Conservation (phyloP, 1,140 invertebrate genomes). For the Drosophila pectinifera region DNA sequence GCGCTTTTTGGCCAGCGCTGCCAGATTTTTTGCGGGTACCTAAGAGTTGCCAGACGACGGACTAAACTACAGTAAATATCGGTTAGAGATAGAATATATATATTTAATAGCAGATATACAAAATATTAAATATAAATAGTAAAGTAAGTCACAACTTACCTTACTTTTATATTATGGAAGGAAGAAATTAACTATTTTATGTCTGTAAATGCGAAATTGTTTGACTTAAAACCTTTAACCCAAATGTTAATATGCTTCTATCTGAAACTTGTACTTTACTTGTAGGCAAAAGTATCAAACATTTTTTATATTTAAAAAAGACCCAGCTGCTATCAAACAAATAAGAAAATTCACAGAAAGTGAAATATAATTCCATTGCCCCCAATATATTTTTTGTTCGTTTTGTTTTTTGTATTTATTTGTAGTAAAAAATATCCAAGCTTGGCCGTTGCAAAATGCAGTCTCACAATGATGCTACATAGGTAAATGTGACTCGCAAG, state of each 20-base stretch:
- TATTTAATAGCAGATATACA: background rate
- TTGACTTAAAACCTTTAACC: no score
- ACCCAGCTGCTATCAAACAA: no score
- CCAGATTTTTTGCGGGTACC: slow-evolving; percentile 5
- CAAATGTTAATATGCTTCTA: no score
- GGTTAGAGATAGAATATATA: background rate
- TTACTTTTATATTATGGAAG: no score
- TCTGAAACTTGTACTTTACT: no score
- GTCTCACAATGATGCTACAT: slow-evolving; percentile 44
- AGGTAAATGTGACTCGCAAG: slow-evolving; percentile 30
- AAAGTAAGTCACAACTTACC: no score
- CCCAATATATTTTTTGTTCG: slow-evolving; percentile 36
- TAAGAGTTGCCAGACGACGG: background rate
- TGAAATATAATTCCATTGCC: background rate
- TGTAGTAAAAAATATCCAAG: slow-evolving; percentile 55
- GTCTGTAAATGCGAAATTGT: no score
- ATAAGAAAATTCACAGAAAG: background rate
- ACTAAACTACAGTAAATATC: background rate
- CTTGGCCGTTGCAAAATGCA: slow-evolving; percentile 56
- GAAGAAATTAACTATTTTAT: no score
- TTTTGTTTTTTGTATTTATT: slow-evolving; percentile 28
- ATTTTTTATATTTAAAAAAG: no score
- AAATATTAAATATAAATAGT: no score
- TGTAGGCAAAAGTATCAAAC: no score
- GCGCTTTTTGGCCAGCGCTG: slow-evolving; percentile 15